Evolutionary conservation across 2,113 vertebrate species (phyloP).

Genomic region (Salvelinus fontinalis): DNA sequence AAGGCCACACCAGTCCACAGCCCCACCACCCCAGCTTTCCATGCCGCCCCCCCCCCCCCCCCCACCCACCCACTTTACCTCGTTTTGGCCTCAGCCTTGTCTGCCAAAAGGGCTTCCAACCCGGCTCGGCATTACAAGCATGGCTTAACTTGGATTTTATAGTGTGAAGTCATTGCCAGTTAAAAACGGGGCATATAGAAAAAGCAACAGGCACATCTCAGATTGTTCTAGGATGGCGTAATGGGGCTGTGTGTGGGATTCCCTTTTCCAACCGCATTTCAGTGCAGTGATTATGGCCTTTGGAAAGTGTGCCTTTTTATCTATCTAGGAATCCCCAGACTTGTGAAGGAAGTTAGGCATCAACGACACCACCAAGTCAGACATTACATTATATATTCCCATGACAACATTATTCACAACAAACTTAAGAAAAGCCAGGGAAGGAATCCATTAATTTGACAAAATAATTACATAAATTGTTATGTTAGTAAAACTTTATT

Average conservation of each 20-base stretch:
- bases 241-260: conserved; percentile 22
- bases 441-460: too few species aligned
- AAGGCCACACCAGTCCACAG: conserved; percentile 15
- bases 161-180: conserved; percentile 58
- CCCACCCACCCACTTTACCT: background rate
- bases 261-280: conserved; percentile 44
- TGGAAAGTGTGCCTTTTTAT: too few species aligned
- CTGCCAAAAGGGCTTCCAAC: conserved; percentile 19
- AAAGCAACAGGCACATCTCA: conserved; percentile 62
- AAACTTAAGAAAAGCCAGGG: background rate
- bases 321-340: conserved; percentile 45
- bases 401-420: background rate
- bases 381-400: background rate
- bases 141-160: conserved; percentile 51
- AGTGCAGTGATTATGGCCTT: conserved; percentile 47
- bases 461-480: background rate
- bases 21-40: conserved; percentile 12
- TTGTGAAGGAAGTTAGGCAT: background rate
- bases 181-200: conserved; percentile 65
- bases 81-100: background rate
- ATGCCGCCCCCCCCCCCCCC: too few species aligned
- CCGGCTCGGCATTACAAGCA: conserved; percentile 35
- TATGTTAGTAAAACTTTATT: background rate
- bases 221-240: conserved; percentile 65
- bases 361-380: too few species aligned